These are phyloP conservation scores for Bungarus multicinctus DNA, from an alignment of 2,113 vertebrate species.

Conservation along the genomic window DNA sequence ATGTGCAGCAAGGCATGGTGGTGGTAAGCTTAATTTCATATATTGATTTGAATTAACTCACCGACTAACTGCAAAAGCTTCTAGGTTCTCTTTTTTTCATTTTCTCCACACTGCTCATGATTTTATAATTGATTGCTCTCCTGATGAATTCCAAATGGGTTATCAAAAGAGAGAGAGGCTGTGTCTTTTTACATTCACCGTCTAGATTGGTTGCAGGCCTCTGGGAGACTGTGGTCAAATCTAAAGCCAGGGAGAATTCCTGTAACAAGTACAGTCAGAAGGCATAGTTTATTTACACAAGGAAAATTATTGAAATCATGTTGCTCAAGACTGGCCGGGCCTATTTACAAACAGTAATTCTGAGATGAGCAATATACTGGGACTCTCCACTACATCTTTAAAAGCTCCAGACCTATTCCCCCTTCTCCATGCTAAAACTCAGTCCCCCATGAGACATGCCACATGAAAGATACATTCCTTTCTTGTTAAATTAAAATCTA, in stretches of 20 bases:
- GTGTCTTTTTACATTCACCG: conserved; percentile 49
- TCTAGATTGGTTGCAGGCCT: conserved; percentile 56
- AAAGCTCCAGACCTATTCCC: conserved; percentile 29
- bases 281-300: conserved; percentile 67
- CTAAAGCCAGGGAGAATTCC: conserved; percentile 68
- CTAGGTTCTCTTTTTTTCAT: background rate
- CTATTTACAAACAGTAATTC: conserved; percentile 65
- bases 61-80: background rate
- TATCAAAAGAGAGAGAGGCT: conserved; percentile 8
- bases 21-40: background rate
- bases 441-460: conserved; percentile 57
- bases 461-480: conserved; percentile 66
- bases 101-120: conserved; percentile 13
- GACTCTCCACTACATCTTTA: conserved; percentile 53
- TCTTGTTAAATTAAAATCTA: conserved; percentile 63
- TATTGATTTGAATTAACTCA: background rate
- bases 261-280: conserved; percentile 64
- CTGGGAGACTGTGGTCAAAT: conserved; percentile 55
- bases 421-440: conserved; percentile 53
- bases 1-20: background rate
- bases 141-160: conserved; percentile 36
- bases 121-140: conserved; percentile 32
- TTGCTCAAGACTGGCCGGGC: conserved; percentile 59
- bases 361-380: conserved; percentile 58
- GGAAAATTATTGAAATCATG: conserved; percentile 60